Percentiles rank a stretch among this genome's conserved stretches.
phyloP scores from a whole-genome alignment of 2,113 vertebrate species.

The Isurus oxyrinchus region DNA sequence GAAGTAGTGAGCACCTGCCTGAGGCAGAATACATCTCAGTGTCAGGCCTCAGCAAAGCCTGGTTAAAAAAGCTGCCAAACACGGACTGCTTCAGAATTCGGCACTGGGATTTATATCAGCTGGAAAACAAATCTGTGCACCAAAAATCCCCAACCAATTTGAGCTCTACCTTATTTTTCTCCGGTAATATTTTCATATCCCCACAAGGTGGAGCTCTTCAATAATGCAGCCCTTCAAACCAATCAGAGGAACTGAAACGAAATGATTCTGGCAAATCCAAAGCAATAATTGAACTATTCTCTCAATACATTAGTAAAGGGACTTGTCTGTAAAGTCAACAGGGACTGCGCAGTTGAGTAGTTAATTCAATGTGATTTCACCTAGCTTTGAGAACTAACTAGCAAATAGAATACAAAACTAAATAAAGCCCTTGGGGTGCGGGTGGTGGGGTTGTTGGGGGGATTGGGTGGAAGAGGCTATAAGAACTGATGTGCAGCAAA shows the following conservation, averaged over 20 bases:
- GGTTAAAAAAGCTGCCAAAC: neutral
- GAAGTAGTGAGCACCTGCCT: neutral
- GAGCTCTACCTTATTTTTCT: neutral
- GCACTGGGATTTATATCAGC: neutral
- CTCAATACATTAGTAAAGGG: neutral
- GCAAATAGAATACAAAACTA: neutral
- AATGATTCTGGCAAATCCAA: neutral
- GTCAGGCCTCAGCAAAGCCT: neutral
- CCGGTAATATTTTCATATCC: neutral
- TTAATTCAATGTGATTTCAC: neutral
- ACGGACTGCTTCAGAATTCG: neutral
- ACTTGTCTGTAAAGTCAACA: neutral
- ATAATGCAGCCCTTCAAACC: neutral
- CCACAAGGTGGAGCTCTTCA: conserved; percentile 27
- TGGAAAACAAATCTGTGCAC: neutral
- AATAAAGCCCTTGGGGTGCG: neutral
- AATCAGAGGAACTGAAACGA: neutral
- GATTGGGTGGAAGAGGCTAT: no score
- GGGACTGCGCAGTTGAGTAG: neutral
- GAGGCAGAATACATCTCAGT: neutral
- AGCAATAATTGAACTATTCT: neutral
- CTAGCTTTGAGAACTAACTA: neutral
- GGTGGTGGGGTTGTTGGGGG: no score
- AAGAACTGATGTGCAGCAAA: neutral
- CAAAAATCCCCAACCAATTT: neutral